Base-by-base conservation (phyloP, 2,888 invertebrate genomes). In the Perithous albicinctus region DNA sequence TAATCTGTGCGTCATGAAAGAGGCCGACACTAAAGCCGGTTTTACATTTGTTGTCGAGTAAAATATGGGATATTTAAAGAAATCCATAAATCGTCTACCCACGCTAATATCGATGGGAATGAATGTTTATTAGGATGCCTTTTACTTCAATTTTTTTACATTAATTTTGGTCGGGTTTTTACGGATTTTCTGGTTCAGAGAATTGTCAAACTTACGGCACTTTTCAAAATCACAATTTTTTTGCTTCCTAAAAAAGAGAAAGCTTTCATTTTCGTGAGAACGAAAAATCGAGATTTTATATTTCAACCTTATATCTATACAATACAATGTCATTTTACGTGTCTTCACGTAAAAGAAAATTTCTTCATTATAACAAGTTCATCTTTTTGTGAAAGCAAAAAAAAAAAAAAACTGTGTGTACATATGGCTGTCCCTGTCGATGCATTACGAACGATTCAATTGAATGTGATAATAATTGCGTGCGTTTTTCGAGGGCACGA, bases 1-100 rank as follows among this genome's bases (percentile, higher is more conserved):
- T 91, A 94, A 95, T 86, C 92, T 96, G 87, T 96, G 96, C 90
- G 93, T 94, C 73, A 93, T 93, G 32, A 94, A 93, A 88, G 94
- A 94, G 86, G 90, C 91, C 63, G 92, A 93, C 81, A 86, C 80
- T 15, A 85, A 80, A 76, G 78, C 73, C 18, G 56, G 41, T 10
- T 74, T 82, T 51, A 66, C 63, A 15, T 80, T 76, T 75, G 70
- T 51, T 18, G 54, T 77, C 41, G 56, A 80, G 46, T 80, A 46
- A 83, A 61, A n/a, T 0, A 15, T 1, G n/a, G n/a, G 18, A 51
- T n/a, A 29, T n/a, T 59, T 46, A n/a, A 26, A 48, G 8, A 26
- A 67, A 32, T 32, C n/a, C 32, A 43, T 20, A 46, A 66, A 2
- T 5, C 66, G 29, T 41, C 12, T 43, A 43, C 43, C n/a, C 43